A percentile compares a stretch with the other conserved stretches of the same genome.
These are phyloP conservation scores for Pseudotriccus pelzelni DNA, from an alignment of 2,797 vertebrate species.

Conservation along the genomic window DNA sequence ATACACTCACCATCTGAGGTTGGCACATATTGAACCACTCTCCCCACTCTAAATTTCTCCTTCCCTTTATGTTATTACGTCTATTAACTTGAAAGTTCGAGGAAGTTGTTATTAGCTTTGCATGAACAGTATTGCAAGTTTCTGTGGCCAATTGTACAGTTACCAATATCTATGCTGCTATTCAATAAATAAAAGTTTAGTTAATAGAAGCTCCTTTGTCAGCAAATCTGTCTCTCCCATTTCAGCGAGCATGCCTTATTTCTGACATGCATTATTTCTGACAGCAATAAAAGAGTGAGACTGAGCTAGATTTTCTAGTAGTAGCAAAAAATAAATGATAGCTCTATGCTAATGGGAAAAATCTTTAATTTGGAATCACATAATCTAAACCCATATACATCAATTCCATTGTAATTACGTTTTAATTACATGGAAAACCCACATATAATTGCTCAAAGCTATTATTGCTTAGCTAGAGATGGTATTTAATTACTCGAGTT, in stretches of 20 bases:
- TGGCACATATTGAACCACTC: not conserved
- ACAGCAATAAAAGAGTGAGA: not conserved
- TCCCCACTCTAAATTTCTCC: not conserved
- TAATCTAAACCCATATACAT: not conserved
- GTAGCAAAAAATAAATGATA: not conserved
- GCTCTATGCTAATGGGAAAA: not conserved
- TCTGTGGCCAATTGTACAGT: not conserved
- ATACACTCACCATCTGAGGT: not conserved
- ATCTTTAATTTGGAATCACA: not conserved
- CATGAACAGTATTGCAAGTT: not conserved
- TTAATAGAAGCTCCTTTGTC: not conserved
- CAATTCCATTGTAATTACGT: not conserved
- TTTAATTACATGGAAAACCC: constrained; percentile 27
- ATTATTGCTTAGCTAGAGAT: not conserved
- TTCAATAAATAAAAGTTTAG: not conserved
- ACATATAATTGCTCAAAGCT: not conserved
- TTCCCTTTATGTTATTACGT: not conserved
- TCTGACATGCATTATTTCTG: not conserved
- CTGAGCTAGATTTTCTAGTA: not conserved
- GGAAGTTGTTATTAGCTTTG: not conserved
- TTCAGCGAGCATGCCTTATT: not conserved
- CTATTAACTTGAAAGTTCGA: not conserved
- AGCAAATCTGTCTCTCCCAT: not conserved
- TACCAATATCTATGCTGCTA: not conserved
- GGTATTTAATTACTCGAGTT: constrained; percentile 28